A percentile compares a stretch with the other conserved stretches of the same genome.
Conservation (phyloP, 2,888 invertebrate species). For the Ferdinandea cuprea region DNA sequence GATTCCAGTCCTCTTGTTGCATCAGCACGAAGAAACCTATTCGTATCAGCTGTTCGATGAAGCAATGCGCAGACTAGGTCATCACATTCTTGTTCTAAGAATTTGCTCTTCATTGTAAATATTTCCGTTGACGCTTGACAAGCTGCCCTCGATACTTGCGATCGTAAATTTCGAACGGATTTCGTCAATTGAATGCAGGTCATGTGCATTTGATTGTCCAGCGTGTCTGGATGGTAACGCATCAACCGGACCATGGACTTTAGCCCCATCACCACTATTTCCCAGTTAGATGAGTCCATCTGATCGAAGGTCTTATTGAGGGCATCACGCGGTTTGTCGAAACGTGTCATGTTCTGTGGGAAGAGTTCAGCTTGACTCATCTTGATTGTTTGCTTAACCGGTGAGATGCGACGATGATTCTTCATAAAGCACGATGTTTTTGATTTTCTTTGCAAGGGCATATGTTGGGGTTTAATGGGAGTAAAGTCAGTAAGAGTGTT, state of each 20-base stretch:
- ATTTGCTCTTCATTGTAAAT: constrained; percentile 86
- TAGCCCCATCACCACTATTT: constrained; percentile 89
- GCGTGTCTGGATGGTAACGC: constrained; percentile 86
- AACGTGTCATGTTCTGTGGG: constrained; percentile 83
- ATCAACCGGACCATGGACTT: constrained; percentile 88
- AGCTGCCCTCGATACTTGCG: constrained; percentile 95
- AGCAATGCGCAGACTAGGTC: constrained; percentile 91
- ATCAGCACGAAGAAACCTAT: constrained; percentile 95
- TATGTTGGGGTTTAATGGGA: constrained; percentile 76
- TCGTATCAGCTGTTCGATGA: constrained; percentile 96
- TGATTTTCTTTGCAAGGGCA: constrained; percentile 80
- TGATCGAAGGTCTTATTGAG: constrained; percentile 86
- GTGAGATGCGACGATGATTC: constrained; percentile 80
- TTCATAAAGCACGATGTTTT: constrained; percentile 81
- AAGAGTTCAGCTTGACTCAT: constrained; percentile 79
- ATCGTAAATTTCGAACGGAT: constrained; percentile 94
- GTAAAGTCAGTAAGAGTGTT: constrained; percentile 66
- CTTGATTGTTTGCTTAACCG: constrained; percentile 80
- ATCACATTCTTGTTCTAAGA: constrained; percentile 90
- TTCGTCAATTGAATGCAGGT: constrained; percentile 88
- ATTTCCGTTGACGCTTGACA: constrained; percentile 92
- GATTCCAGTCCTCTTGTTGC: constrained; percentile 90
- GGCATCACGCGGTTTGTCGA: constrained; percentile 87
- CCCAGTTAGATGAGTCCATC: constrained; percentile 91
- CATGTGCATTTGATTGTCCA: constrained; percentile 87